Percentiles rank a stretch among this genome's conserved stretches.
phyloP scores from a whole-genome alignment of 1,140 invertebrate species.

The Zelostemma sp. region DNA sequence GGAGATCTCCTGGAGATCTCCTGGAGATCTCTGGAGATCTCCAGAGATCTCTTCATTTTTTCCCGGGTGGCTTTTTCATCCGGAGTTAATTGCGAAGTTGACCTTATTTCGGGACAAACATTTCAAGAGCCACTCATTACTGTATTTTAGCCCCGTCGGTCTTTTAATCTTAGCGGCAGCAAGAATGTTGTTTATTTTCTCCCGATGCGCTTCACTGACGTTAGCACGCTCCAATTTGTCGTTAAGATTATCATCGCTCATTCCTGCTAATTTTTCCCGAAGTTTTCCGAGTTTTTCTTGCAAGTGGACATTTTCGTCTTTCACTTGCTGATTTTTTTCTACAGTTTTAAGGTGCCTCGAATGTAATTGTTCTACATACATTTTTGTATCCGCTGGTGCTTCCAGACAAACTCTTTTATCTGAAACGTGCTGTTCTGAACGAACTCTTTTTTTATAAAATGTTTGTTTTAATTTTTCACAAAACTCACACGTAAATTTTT shows the following conservation, averaged over 20 bases:
- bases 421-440: no score
- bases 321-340: not conserved
- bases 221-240: not conserved
- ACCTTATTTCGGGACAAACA: not conserved
- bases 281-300: not conserved
- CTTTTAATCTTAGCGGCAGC: not conserved
- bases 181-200: not conserved
- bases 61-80: constrained; percentile 27
- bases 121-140: not conserved
- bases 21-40: no score
- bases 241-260: not conserved
- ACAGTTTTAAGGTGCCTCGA: no score
- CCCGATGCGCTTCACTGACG: not conserved
- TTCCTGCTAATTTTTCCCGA: not conserved
- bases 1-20: no score
- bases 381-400: no score
- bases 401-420: no score
- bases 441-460: no score
- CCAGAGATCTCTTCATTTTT: no score
- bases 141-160: not conserved
- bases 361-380: no score
- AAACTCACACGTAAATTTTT: no score
- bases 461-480: no score
- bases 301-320: not conserved
- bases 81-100: not conserved